Evolutionary conservation across 2,888 invertebrate genomes (phyloP), one percentile per base, ranked within the genome.

Genomic region (Tiphia femorata): DNA sequence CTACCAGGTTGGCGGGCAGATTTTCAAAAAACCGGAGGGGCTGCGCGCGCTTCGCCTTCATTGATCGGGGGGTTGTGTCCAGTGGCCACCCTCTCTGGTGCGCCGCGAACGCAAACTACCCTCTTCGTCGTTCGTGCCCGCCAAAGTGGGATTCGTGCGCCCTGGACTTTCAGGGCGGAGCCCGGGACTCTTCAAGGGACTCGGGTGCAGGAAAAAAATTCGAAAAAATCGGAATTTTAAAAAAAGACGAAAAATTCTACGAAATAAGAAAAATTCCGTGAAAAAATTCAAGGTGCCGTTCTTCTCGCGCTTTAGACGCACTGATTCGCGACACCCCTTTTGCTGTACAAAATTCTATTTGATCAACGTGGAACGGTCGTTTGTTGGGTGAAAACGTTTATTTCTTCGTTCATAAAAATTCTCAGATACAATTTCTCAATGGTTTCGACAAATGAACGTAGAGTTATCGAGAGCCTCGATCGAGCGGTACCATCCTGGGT

Each of bases 31-130:
- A 81, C 67, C 76, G 66, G 63, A 70, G 67, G 60, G 72, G 75
- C 67, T 81, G 81, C 81, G 81, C 80, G 80, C 81, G 81, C 81
- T 67, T 76, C 73, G 65, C 76, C 79, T 81, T 80, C 81, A 81
- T 81, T 78, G 81, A 81, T 81, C 81, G 80, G 62, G 55, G 59
- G 73, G 69, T 66, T 64, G 69, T 73, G 70, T 67, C 72, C 71
- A 64, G 62, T 68, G 61, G 68, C 61, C 62, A 64, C 69, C 71
- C 74, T 77, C 72, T 69, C 54, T 62, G 64, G 62, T 67, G 66
- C 66, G 63, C 73, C 68, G 61, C 64, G 70, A 57, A 69, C 69
- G 65, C 62, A 58, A 72, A 65, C 68, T 72, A 68, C 64, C 67
- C 74, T 72, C 70, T 64, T 72, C 67, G 75, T 73, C 72, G 71